Evolutionary conservation across 2,113 vertebrate genomes (phyloP), one percentile per base, ranked within the genome.

Genomic region (Chelonoidis abingdonii): DNA sequence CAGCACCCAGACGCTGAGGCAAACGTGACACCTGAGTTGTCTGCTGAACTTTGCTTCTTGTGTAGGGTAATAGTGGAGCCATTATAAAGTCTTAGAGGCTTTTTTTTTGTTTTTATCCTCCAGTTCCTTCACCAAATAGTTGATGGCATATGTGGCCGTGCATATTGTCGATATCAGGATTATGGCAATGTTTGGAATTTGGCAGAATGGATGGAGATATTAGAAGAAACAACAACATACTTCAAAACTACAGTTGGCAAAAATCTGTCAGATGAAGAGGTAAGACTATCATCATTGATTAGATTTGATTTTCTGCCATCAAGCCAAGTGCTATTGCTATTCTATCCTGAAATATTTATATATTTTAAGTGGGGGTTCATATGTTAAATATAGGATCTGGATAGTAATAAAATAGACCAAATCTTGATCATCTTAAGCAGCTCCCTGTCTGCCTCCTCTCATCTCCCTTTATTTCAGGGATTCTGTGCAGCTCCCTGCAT

Each of bases 81-180:
- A 41, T 10, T 62, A 5, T 24, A 9, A 54, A 62, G 0, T 10
- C 31, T 2, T 0, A 57, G 10, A 50, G 56, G 10, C 10, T 0
- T 82, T 8, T 93, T 4, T 0, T 2, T 3, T 49, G 35, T 91
- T 41, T 27, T 35, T 1, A 91, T 96, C 62, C 8, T 96, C 27
- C 87, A 99, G 99, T 98, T 99, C 65, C 98, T 99, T 93, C 99
- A 99, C 96, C 98, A 98, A 89, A 90, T 99, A 84, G 95, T 99
- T n/a, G 99, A 99, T 97, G 98, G 99, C 47, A 86, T 99, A 35
- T 99, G 99, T 96, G 99, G 99, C 4, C 98, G 98, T 21, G 93
- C 98, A 0, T 98, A 98, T 85, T 99, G 99, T 78, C 96, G 88
- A 5, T 97, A 98, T 87, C 97, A 93, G 9, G 99, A 99, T 59